Evolutionary conservation across 2,113 vertebrate species (phyloP).

Genomic region (Takifugu bimaculatus): DNA sequence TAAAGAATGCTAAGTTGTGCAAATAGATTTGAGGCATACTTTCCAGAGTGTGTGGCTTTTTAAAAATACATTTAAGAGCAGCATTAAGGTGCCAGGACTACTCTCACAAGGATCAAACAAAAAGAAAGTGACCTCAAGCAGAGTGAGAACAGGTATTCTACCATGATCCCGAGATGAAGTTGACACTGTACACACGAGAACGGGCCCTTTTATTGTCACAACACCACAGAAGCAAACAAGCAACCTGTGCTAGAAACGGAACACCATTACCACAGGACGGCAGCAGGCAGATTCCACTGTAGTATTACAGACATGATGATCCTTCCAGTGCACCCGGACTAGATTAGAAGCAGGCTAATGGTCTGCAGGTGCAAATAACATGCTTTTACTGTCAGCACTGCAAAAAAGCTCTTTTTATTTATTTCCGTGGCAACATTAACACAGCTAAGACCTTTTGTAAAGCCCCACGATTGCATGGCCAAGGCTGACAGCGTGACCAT

Average conservation of each 20-base stretch:
- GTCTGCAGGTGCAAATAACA: constrained; percentile 34
- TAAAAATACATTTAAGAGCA: background rate
- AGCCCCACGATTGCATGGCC: too few species aligned
- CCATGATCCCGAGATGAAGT: constrained; percentile 21
- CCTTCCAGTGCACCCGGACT: constrained; percentile 16
- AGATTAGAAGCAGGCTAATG: constrained; percentile 15
- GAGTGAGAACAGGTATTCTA: constrained; percentile 1
- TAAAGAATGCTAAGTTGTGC: constrained; percentile 16
- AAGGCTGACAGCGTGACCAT: too few species aligned
- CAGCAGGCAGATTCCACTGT: constrained; percentile 35
- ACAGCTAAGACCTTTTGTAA: too few species aligned
- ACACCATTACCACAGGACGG: constrained; percentile 31
- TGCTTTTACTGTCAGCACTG: background rate
- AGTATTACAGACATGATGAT: constrained; percentile 1
- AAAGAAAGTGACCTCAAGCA: constrained; percentile 1
- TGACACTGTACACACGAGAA: constrained; percentile 58
- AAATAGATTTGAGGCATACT: constrained; percentile 15
- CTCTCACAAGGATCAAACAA: background rate
- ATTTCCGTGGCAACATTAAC: too few species aligned
- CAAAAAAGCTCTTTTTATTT: too few species aligned
- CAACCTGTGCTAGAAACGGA: constrained; percentile 43
- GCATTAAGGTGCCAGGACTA: background rate
- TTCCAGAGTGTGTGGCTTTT: background rate
- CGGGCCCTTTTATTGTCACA: constrained; percentile 53
- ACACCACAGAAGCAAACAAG: constrained; percentile 53